Evolutionary conservation across 2,888 invertebrate genomes (phyloP), one percentile per base, ranked within the genome.

Genomic region (Xestia xanthographa): DNA sequence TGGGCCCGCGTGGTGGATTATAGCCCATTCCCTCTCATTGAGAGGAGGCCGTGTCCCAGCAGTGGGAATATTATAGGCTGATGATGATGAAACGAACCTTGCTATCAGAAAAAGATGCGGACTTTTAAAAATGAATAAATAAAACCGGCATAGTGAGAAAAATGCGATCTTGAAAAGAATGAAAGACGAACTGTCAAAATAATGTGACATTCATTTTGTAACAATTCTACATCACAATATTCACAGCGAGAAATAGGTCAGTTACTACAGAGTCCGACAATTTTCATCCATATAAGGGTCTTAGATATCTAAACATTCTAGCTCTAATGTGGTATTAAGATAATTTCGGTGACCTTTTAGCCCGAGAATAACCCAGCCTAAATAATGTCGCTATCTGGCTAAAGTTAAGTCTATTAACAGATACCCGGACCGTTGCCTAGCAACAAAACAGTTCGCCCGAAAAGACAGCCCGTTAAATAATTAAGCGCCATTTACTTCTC

Each of bases 391-490:
- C 53, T 71, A 56, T 76, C 38, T 34, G 22, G 34, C 38, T 80
- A 29, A 74, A 68, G 29, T 74, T 62, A 80, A 77, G 67, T 83
- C 60, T 79, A 80, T 81, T 81, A 69, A 70, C 84, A 73, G 80
- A 72, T 79, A 70, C 72, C 66, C 68, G 41, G 58, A 29, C 34
- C 34, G 63, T 75, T 45, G 66, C 81, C 43, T 72, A 75, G 72
- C 81, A 81, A 83, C 72, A 69, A 34, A 29, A 72, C 63, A 38
- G 50, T 56, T 71, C 29, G 29, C 53, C 43, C 66, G 38, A 66
- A 80, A 66, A 80, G 58, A 66, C 63, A 45, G 72, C 11, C 53
- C 69, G 70, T 80, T 83, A 85, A 80, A 85, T 83, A 84, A 85
- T 81, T 70, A 84, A 71, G 66, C 26, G 26, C 34, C 76, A 72